Conservation (phyloP, 2,888 invertebrate species). For the Drosophila paramelanica region DNA sequence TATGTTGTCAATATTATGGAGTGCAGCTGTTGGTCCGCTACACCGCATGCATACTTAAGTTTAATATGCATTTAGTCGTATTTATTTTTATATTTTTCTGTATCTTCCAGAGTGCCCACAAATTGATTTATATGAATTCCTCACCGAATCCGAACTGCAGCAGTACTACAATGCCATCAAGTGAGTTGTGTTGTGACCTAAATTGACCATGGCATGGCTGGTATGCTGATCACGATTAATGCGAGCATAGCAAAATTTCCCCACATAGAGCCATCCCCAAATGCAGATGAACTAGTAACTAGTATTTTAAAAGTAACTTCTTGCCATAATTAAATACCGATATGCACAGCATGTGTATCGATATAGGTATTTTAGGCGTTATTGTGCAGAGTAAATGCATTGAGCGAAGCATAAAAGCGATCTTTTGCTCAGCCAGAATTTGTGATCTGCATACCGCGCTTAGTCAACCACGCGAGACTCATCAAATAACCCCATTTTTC, state of each 20-base stretch:
- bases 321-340: slow-evolving; percentile 15
- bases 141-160: slow-evolving; percentile 96
- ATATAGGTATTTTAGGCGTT: slow-evolving; percentile 8
- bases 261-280: not conserved
- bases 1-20: slow-evolving; percentile 38
- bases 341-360: not conserved
- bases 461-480: slow-evolving; percentile 2
- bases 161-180: slow-evolving; percentile 94
- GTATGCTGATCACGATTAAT: slow-evolving; percentile 28
- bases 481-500: slow-evolving; percentile 22
- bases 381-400: not conserved
- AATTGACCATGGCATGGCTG: slow-evolving; percentile 27
- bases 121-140: slow-evolving; percentile 92
- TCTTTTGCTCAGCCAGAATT: not conserved
- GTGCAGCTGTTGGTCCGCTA: slow-evolving; percentile 57
- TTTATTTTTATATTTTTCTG: slow-evolving; percentile 61
- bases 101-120: slow-evolving; percentile 83
- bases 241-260: slow-evolving; percentile 5
- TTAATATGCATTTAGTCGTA: slow-evolving; percentile 57
- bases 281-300: not conserved
- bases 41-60: slow-evolving; percentile 55
- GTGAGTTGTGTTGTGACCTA: slow-evolving; percentile 85
- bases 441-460: slow-evolving; percentile 19
- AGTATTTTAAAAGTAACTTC: slow-evolving; percentile 12
- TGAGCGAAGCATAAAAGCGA: no score